Evolutionary conservation across 2,113 vertebrate species (phyloP).

Genomic region (Anhinga anhinga): DNA sequence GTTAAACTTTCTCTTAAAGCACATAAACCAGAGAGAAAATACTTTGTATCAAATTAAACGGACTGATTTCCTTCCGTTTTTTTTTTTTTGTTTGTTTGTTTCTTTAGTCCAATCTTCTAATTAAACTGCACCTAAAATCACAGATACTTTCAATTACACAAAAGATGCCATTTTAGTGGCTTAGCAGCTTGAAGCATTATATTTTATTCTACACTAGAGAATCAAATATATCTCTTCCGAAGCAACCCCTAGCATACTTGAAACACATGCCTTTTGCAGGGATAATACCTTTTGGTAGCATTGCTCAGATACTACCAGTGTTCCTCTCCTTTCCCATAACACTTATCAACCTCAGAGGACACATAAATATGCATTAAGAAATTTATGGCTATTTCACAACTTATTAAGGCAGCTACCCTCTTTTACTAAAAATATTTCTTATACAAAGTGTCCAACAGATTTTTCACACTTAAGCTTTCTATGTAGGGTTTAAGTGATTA

Average conservation of each 20-base stretch:
- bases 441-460: not conserved
- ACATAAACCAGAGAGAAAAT: not conserved
- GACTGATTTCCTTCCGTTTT: not conserved
- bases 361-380: not conserved
- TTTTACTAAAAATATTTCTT: not conserved
- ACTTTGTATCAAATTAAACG: not conserved
- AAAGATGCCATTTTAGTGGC: not conserved
- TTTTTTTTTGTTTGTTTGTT: accelerated
- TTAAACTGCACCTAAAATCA: not conserved
- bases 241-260: not conserved
- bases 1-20: not conserved
- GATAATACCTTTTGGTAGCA: not conserved
- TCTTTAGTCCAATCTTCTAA: not conserved
- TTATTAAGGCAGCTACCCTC: not conserved
- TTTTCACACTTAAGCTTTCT: not conserved
- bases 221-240: not conserved
- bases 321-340: not conserved
- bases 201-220: not conserved
- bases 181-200: not conserved
- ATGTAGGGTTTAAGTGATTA: not conserved
- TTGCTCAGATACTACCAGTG: not conserved
- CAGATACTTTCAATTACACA: not conserved
- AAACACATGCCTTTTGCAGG: not conserved
- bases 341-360: not conserved
- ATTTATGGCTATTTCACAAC: not conserved